Evolutionary conservation across 2,113 vertebrate species (phyloP).

Genomic region (Callorhinus ursinus): DNA sequence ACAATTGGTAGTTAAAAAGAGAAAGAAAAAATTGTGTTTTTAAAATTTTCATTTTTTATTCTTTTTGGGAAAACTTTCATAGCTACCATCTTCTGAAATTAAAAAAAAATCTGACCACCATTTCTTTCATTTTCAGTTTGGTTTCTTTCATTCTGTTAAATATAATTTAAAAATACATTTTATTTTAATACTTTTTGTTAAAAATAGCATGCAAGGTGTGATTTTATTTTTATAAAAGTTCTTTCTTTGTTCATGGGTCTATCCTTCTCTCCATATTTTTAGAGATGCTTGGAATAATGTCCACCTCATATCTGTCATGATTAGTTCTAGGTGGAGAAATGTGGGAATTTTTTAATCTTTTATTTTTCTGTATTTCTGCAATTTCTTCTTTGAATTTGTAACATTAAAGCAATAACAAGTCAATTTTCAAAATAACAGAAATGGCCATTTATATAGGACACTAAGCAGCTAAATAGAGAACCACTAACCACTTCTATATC

Average conservation of each 20-base stretch:
- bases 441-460: background rate
- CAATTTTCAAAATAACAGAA: slow-evolving; percentile 13
- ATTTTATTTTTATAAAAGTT: background rate
- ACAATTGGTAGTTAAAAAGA: background rate
- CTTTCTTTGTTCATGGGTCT: background rate
- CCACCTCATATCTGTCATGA: background rate
- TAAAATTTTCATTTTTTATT: background rate
- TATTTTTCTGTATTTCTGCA: background rate
- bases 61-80: background rate
- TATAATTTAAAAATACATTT: background rate
- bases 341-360: background rate
- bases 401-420: background rate
- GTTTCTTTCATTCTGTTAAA: background rate
- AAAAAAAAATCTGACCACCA: background rate
- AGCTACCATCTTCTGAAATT: background rate
- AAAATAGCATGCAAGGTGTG: background rate
- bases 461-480: background rate
- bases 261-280: background rate
- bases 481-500: background rate
- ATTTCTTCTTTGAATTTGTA: background rate
- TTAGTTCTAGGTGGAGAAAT: background rate
- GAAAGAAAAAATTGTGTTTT: background rate
- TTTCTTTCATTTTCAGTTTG: background rate
- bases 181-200: background rate
- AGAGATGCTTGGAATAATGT: background rate